Evolutionary conservation across 2,888 invertebrate species (phyloP), one percentile per base, ranked within the genome.

Genomic region (Drosophila multiciliata): DNA sequence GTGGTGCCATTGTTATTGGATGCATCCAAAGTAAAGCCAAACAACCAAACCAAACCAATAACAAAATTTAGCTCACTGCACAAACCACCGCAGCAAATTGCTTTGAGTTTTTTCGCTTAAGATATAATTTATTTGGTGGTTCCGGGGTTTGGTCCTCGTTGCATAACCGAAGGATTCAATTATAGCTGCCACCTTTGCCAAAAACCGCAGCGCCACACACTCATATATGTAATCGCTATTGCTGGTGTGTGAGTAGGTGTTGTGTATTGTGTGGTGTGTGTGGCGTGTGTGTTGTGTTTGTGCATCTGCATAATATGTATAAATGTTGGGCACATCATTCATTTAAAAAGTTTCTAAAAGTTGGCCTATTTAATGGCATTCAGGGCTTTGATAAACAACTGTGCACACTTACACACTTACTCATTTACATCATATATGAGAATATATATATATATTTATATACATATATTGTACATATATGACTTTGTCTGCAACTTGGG

Each of bases 121-220:
- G 76, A 78, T 83, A 83, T 81, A 88, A 88, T 81, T 85, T 83
- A 48, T 78, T 73, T 67, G 65, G 78, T 48, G 72, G 83, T 66
- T 63, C n/a, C 12, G 66, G 58, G 38, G 57, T 60, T 67, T 40
- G 45, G 59, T 60, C 33, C 50, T 50, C 35, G 58, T 58, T 68
- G 72, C 82, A 82, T 64, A 75, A 73, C 68, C 87, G 59, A 73
- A 66, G 82, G 73, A 84, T 87, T 87, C 89, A 85, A 85, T 85
- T 85, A 85, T 75, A 80, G 74, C 64, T 70, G 75, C 59, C 54
- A 72, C 69, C 36, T 55, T 48, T 15, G 26, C 67, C 72, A 68
- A 50, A 60, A 78, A 69, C 68, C 70, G 26, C 70, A 65, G n/a
- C 23, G 26, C 32, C 58, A 42, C 53, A 20, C 40, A 35, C 35